phyloP scores from a whole-genome alignment of 1,140 invertebrate species.

The Drosophila dunni region DNA sequence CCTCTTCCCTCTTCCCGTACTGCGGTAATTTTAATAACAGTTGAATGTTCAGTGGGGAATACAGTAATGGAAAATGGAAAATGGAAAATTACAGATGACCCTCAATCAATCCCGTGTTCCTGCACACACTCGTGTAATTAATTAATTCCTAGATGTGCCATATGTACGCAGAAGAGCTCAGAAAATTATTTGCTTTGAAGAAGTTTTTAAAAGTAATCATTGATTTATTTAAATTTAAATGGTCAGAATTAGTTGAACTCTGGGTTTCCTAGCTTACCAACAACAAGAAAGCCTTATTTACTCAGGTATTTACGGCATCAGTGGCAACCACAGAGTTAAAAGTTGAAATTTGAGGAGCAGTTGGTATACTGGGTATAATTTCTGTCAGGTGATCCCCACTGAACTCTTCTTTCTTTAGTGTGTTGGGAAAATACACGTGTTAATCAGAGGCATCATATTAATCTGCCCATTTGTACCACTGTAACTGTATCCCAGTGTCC shows the following conservation, averaged over 20 bases:
- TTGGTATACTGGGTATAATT: no score
- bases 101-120: not conserved
- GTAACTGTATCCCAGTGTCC: slow-evolving; percentile 8
- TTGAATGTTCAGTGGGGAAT: slow-evolving; percentile 53
- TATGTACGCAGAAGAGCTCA: no score
- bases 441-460: not conserved
- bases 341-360: no score
- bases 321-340: no score
- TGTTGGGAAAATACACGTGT: slow-evolving; percentile 11
- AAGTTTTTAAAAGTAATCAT: no score
- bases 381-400: no score
- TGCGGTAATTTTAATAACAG: slow-evolving; percentile 41
- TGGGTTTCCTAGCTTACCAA: no score
- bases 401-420: not conserved
- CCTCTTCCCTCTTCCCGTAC: not conserved
- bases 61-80: slow-evolving; percentile 13
- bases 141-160: not conserved
- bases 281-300: no score
- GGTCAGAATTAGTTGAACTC: no score
- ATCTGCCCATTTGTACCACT: not conserved
- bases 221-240: no score
- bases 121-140: not conserved
- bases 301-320: no score
- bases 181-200: no score
- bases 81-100: not conserved